Percentiles rank a stretch among this genome's conserved stretches.
phyloP scores from a whole-genome alignment of 2,797 vertebrate genomes.

The Tenualosa ilisha region DNA sequence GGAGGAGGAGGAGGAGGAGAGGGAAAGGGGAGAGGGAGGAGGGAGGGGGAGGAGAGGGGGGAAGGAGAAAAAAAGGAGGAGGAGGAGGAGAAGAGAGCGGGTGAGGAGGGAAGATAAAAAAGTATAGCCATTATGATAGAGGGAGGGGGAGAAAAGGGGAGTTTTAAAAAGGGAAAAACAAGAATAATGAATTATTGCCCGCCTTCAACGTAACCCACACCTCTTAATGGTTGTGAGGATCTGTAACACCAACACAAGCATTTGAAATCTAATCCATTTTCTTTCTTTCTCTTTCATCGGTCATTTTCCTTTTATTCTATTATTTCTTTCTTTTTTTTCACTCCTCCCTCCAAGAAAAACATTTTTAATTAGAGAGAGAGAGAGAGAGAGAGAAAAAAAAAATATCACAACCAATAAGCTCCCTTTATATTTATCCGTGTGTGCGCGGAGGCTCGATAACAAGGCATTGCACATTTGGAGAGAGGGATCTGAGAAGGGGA shows the following conservation, averaged over 20 bases:
- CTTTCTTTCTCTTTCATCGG: neutral
- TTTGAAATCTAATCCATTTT: conserved; percentile 74
- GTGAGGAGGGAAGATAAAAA: neutral
- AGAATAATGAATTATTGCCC: conserved; percentile 52
- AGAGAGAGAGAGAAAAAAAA: no score
- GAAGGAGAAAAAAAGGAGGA: neutral
- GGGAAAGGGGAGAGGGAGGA: no score
- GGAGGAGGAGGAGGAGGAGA: no score
- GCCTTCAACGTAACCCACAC: conserved; percentile 57
- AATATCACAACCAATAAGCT: conserved; percentile 70
- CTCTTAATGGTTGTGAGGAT: conserved; percentile 50
- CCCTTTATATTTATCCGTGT: conserved; percentile 61
- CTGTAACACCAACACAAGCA: conserved; percentile 54
- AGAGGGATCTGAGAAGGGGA: conserved; percentile 27
- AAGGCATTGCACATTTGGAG: conserved; percentile 56
- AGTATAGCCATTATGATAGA: neutral
- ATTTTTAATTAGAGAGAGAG: neutral
- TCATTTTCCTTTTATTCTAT: neutral
- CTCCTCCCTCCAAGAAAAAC: neutral
- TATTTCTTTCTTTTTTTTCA: neutral
- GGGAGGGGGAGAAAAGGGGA: neutral
- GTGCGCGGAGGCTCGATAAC: conserved; percentile 59
- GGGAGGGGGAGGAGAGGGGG: neutral
- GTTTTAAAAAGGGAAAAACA: conserved; percentile 46
- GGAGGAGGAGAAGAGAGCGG: neutral